Base-by-base conservation (phyloP, 2,888 invertebrate genomes). In the Drosophila mayaguana region DNA sequence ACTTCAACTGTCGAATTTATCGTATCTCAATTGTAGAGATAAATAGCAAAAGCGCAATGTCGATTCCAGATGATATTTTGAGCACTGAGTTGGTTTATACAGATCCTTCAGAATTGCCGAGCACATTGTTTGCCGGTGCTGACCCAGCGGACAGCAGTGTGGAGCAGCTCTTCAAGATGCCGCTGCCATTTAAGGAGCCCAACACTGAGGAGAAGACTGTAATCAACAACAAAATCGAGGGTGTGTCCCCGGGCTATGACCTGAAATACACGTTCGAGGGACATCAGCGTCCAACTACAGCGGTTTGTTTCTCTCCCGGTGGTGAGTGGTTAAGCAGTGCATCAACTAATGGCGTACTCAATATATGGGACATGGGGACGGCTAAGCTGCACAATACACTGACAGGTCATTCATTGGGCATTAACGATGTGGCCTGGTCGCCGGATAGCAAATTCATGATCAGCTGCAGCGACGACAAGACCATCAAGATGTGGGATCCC, bases 351-450 rank as follows among this genome's bases (percentile, higher is more conserved):
- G 98, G 98, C 94, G 94, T 98, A 78, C 97, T 99, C 68, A 99
- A 99, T 94, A 96, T 99, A 82, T 99, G 99, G 98, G 98, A 98
- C 75, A 97, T 98, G 22, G 97, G 97, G 92, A 98, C 99, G 95
- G 98, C 98, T 51, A 98, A 98, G 93, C 98, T 98, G 94, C 98
- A 98, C 92, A 98, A 98, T 93, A 98, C 98, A 7, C 97, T 99
- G 86, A 95, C 96, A 5, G 99, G 99, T 48, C 99, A 99, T 93
- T 98, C 98, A 93, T 94, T 98, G 93, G 99, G 99, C 66, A 97
- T 99, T 85, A 99, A 98, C 81, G 99, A 99, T 94, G 97, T 99
- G 34, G 97, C 98, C 1, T 99, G 99, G 99, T 98, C 99, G 5
- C 97, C 97, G 75, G 99, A 99, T 92, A 97, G 97, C 91, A 95